Conservation (phyloP, 1,140 invertebrate genomes). For the Ceratina australensis region DNA sequence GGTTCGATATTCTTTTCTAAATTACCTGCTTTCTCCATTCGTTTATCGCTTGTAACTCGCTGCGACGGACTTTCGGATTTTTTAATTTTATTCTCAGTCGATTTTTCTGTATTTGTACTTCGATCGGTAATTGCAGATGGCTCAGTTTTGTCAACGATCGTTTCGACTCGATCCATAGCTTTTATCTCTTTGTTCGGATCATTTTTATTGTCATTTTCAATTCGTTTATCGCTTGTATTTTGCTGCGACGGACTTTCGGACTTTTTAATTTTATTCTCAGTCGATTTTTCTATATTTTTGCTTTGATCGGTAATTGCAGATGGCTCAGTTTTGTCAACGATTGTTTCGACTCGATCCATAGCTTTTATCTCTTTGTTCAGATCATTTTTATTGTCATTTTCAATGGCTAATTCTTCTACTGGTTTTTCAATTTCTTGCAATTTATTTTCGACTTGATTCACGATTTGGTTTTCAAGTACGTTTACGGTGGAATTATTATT, state of each 20-base stretch:
- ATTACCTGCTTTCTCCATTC: not conserved
- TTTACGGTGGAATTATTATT: not conserved
- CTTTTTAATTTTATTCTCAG: not conserved
- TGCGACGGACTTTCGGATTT: not conserved
- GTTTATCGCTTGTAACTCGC: not conserved
- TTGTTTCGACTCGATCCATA: not conserved
- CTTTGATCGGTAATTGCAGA: not conserved
- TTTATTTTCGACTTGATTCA: not conserved
- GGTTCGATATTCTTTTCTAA: not conserved
- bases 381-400: not conserved
- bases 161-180: not conserved
- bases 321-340: not conserved
- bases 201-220: not conserved
- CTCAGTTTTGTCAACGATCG: not conserved
- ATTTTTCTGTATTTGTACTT: not conserved
- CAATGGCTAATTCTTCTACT: not conserved
- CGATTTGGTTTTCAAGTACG: not conserved
- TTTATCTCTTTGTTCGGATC: not conserved
- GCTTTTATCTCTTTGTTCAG: not conserved
- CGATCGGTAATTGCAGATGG: not conserved
- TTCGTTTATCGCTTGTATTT: not conserved
- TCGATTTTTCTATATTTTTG: not conserved
- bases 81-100: not conserved
- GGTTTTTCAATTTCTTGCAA: not conserved
- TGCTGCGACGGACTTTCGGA: not conserved